These are phyloP conservation scores for Eulimnadia texana DNA, from an alignment of 1,140 invertebrate genomes.

Conservation along the genomic window DNA sequence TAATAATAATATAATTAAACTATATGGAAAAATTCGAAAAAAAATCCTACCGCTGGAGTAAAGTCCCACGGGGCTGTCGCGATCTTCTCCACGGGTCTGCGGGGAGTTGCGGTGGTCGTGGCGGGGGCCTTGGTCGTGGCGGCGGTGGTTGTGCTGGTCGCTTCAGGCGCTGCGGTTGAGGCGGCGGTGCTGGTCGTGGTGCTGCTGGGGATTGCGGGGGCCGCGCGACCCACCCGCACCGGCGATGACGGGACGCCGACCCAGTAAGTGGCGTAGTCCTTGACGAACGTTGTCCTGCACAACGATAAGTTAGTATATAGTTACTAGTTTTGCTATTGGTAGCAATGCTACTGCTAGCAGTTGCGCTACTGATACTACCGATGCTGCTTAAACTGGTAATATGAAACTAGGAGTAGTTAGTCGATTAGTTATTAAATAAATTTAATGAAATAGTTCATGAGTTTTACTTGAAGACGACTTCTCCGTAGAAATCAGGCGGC, in stretches of 20 bases:
- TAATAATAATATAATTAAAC: neutral
- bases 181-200: neutral
- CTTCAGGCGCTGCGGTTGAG: neutral
- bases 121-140: neutral
- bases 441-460: neutral
- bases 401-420: neutral
- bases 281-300: slow-evolving; percentile 9
- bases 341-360: too few relatives aligned
- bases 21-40: too few relatives aligned
- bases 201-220: neutral
- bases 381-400: too few relatives aligned
- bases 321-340: too few relatives aligned
- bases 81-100: neutral
- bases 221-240: slow-evolving; percentile 4
- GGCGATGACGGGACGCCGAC: neutral
- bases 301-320: too few relatives aligned
- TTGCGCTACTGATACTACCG: too few relatives aligned
- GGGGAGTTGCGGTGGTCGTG: neutral
- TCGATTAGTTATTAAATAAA: neutral
- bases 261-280: slow-evolving; percentile 11
- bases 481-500: slow-evolving; percentile 9
- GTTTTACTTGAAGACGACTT: slow-evolving; percentile 9
- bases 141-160: neutral
- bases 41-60: neutral
- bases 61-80: neutral